These are phyloP conservation scores for Thomomys bottae DNA, from an alignment of 2,113 vertebrate species.

Conservation along the genomic window DNA sequence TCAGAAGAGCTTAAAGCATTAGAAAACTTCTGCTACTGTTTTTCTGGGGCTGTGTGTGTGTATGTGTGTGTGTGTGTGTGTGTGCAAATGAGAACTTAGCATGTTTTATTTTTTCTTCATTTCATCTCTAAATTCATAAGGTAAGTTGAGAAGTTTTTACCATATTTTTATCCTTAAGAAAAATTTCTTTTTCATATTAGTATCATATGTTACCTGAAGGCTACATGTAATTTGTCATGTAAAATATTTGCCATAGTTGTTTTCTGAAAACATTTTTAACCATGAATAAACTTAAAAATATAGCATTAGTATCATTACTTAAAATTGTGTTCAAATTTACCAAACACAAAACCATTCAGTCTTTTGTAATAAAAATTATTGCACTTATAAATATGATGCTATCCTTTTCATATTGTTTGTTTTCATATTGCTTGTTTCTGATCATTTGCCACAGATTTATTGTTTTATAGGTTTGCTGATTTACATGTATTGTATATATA, in stretches of 20 bases:
- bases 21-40: too few species aligned
- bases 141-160: not conserved
- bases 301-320: not conserved
- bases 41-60: too few species aligned
- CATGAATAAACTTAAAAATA: not conserved
- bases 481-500: too few species aligned
- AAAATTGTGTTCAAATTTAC: not conserved
- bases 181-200: not conserved
- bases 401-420: not conserved
- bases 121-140: not conserved
- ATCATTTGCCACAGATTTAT: not conserved
- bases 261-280: not conserved
- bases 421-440: not conserved
- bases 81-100: not conserved
- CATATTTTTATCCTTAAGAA: not conserved
- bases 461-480: not conserved
- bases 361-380: not conserved
- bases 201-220: not conserved
- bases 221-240: not conserved
- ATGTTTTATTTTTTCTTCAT: not conserved
- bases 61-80: too few species aligned
- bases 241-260: not conserved
- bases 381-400: not conserved
- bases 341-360: not conserved
- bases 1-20: not conserved